phyloP scores from a whole-genome alignment of 2,113 vertebrate species.

The Lycaon pictus region DNA sequence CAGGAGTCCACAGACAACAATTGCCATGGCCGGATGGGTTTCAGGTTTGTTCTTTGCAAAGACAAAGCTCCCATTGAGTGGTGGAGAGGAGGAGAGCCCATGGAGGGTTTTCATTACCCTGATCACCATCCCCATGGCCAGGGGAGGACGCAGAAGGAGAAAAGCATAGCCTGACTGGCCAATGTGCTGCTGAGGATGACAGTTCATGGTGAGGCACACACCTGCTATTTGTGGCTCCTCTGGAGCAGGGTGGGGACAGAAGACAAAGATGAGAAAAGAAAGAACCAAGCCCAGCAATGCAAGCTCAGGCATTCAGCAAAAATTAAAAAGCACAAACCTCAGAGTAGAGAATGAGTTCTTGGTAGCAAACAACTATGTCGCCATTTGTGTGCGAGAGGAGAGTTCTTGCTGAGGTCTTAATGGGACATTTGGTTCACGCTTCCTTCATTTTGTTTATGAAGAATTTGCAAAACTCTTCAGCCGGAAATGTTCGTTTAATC shows the following conservation, averaged over 20 bases:
- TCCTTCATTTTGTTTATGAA: not conserved
- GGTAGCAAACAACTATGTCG: not conserved
- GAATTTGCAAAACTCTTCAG: not conserved
- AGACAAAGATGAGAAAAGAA: accelerated
- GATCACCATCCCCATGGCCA: constrained; percentile 73
- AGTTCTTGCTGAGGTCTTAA: not conserved
- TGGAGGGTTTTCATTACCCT: constrained; percentile 88
- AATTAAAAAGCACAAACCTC: accelerated
- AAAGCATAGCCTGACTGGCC: not conserved
- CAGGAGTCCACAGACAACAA: constrained; percentile 90
- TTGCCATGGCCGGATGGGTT: constrained; percentile 88
- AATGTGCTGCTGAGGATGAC: not conserved
- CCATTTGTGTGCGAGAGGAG: not conserved
- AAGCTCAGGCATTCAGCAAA: accelerated
- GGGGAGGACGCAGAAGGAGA: not conserved
- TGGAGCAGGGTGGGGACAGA: not conserved
- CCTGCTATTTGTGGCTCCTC: not conserved
- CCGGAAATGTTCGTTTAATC: not conserved
- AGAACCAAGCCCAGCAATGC: not conserved
- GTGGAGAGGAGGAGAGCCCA: constrained; percentile 76
- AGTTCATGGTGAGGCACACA: not conserved
- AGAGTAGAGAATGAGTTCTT: accelerated
- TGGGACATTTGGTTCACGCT: not conserved
- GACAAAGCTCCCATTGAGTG: constrained; percentile 92
- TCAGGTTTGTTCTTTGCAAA: constrained; percentile 89